A percentile compares a stretch with the other conserved stretches of the same genome.
phyloP scores from a whole-genome alignment of 2,113 vertebrate genomes.

The Condylura cristata region DNA sequence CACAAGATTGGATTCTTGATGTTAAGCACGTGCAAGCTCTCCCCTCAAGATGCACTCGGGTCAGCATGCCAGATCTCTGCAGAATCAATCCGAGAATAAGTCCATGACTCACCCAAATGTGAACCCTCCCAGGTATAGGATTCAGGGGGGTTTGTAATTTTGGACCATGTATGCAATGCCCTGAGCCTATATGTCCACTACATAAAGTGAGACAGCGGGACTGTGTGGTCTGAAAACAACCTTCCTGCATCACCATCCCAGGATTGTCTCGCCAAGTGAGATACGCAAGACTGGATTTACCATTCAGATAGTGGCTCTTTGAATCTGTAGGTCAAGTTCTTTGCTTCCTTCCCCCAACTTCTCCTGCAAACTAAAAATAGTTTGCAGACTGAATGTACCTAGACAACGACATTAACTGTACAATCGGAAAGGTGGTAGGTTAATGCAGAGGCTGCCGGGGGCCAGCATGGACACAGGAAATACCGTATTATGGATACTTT shows the following conservation, averaged over 20 bases:
- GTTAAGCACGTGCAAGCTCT: not conserved
- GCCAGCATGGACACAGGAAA: not conserved
- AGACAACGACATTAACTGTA: not conserved
- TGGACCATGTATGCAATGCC: not conserved
- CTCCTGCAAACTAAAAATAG: not conserved
- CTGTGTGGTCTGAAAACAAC: not conserved
- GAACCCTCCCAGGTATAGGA: not conserved
- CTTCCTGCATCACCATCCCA: not conserved
- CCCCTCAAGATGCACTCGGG: not conserved
- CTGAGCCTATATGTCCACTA: not conserved
- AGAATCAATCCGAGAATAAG: not conserved
- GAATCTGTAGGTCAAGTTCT: not conserved
- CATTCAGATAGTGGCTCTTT: not conserved
- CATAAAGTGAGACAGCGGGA: not conserved
- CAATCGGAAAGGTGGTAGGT: not conserved
- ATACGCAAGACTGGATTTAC: not conserved
- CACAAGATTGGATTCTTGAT: not conserved
- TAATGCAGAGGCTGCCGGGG: not conserved
- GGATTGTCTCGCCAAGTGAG: not conserved
- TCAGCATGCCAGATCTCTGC: not conserved
- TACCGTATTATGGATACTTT: not conserved
- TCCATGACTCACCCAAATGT: not conserved
- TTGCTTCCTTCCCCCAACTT: not conserved
- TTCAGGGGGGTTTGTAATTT: not conserved
- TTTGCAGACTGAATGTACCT: not conserved